phyloP scores from a whole-genome alignment of 2,113 vertebrate genomes.

The Pristiophorus japonicus region DNA sequence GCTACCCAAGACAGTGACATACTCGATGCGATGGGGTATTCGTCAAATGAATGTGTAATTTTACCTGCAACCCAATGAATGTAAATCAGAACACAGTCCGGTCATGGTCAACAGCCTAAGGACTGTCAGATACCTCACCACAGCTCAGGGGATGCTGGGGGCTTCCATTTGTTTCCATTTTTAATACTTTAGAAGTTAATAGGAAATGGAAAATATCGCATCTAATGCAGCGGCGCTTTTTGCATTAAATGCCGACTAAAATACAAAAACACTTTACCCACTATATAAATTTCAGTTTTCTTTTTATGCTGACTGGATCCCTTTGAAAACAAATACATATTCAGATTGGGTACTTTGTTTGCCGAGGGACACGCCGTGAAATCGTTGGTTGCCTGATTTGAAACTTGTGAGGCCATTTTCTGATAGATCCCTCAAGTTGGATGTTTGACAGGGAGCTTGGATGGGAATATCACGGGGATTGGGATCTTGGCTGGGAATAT shows the following conservation, averaged over 20 bases:
- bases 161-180: background rate
- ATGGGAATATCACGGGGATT: background rate
- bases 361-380: background rate
- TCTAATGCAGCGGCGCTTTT: background rate
- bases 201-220: background rate
- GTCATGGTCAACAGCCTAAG: background rate
- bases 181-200: background rate
- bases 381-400: background rate
- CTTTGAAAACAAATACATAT: background rate
- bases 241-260: background rate
- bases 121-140: background rate
- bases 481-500: background rate
- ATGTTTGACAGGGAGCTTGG: background rate
- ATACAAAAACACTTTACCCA: background rate
- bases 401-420: background rate
- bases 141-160: background rate
- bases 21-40: background rate
- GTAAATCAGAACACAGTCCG: background rate
- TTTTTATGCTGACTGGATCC: background rate
- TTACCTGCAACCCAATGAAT: background rate
- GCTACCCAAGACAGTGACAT: too few relatives aligned
- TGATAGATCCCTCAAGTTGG: background rate
- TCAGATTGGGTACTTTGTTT: background rate
- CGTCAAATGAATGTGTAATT: background rate
- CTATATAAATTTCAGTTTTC: background rate